Evolutionary conservation across 2,888 invertebrate species (phyloP), one percentile per base, ranked within the genome.

Genomic region (Agrilus cyanescens): DNA sequence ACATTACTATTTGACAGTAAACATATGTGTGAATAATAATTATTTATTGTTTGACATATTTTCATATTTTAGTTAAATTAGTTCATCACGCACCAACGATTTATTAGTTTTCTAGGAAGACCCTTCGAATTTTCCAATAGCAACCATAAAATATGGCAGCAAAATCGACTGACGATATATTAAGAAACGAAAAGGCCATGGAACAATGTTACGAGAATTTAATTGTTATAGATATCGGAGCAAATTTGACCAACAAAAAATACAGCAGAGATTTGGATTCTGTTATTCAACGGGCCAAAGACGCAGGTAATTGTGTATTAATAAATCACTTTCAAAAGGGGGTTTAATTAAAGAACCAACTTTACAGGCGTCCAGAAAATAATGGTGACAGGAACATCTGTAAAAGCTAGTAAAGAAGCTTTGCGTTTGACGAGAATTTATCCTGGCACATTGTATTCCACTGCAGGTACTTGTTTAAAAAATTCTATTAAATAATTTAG

Each of bases 221-320:
- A 65, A 86, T 91, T 67, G 78, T 93, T 43, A 83, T 91, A 52
- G 93, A 93, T 69, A 82, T 88, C 52, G 91, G 91, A 57, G 90
- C 91, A 46, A 93, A 93, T 77, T 73, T 93, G 59, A 91, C 89
- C 18, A 91, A 91, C 69, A 90, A 90, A 68, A 93, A 93, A 69
- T 93, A 87, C 68, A 80, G 82, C 63, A 79, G 89, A 66, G 93
- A 94, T 73, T 75, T 93, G 63, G 91, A 93, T 70, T 83, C 86
- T 46, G 91, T 93, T 7, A 75, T 94, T 49, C 85, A 89, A 70
- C 76, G 93, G 70, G 90, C 91, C 52, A 87, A 87, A 74, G 90
- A 91, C 74, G 81, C 91, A 68, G 91, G 88, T 85, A 70, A 59
- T 57, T 50, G 38, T 15, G 34, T 30, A 6, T 12, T 12, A 14